Percentiles rank a stretch among this genome's conserved stretches.
Evolutionary conservation across 2,113 vertebrate genomes (phyloP).

Genomic region (Chascanopsetta lugubris): DNA sequence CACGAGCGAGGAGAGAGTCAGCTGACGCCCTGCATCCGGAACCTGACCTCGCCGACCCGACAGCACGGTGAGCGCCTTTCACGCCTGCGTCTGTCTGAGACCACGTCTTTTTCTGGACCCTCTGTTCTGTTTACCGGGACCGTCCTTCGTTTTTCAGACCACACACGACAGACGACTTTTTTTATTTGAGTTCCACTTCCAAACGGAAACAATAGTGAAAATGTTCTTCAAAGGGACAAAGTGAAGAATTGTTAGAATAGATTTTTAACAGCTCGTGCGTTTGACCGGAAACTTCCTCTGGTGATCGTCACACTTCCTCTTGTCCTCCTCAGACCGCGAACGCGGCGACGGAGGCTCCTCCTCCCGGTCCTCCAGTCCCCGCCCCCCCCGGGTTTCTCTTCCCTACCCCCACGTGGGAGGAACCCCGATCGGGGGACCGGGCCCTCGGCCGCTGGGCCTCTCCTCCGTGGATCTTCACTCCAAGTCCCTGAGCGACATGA

Average conservation of each 20-base stretch:
- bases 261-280: too few species aligned
- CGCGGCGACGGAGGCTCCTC: slow-evolving; percentile 88
- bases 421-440: slow-evolving; percentile 33
- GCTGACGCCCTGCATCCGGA: slow-evolving; percentile 97
- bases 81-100: too few species aligned
- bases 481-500: slow-evolving; percentile 84
- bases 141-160: too few species aligned
- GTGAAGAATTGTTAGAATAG: too few species aligned
- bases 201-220: neutral
- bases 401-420: slow-evolving; percentile 54
- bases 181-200: too few species aligned
- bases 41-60: slow-evolving; percentile 94
- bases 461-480: slow-evolving; percentile 84
- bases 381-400: slow-evolving; percentile 59
- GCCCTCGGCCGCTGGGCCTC: slow-evolving; percentile 66
- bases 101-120: too few species aligned
- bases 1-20: slow-evolving; percentile 93
- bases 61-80: slow-evolving; percentile 92
- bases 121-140: too few species aligned
- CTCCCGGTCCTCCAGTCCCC: slow-evolving; percentile 80
- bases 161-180: too few species aligned
- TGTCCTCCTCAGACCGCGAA: slow-evolving; percentile 85
- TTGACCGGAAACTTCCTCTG: too few species aligned
- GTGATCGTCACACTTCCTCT: neutral
- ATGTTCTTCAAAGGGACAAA: neutral